Base-by-base conservation (phyloP, 2,797 vertebrate species). In the Danio albolineatus region DNA sequence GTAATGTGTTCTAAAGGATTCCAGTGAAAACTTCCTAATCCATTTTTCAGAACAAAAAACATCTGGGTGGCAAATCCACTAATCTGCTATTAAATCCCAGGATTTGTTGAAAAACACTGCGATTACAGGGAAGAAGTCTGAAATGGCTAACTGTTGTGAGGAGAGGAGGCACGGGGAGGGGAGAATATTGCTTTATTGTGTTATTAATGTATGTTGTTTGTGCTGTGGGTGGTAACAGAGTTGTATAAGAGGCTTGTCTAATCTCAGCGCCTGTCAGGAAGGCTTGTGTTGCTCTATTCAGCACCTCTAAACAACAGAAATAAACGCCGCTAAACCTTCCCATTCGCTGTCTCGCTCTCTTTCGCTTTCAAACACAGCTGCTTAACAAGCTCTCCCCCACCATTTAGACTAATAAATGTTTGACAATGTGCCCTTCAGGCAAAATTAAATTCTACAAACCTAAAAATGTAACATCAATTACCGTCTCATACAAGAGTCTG, bases 1-100 rank as follows among this genome's bases (percentile, higher is more conserved):
- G 91, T 90, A 92, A 94, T 92, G 92, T 94, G 93, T 95, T 95
- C 93, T 90, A 80, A 84, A 85, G 92, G 92, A 95, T 95, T 94
- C 95, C 93, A 93, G 90, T 92, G 89, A 80, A 91, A 97, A 97
- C 95, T 95, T 93, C 93, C 93, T 97, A 97, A 98, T 97, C 96
- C 95, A 96, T 97, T 97, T 98, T 92, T 96, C 95, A 89, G 95
- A 97, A 98, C 95, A 98, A 97, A 97, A 97, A 98, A 97, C 97
- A 98, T 98, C 97, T 97, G 96, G 95, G 94, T 92, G 83, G 91
- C 95, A 96, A 97, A 96, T 97, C 96, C 96, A 95, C 94, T 98
- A 98, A 98, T 98, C 97, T 98, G 95, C 95, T 95, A 97, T 97
- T 98, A 98, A 98, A 97, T 96, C 96, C 96, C 84, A 90, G 90